Percentiles rank a stretch among this genome's conserved stretches.
These are phyloP conservation scores for Tonatia bakeri DNA, from an alignment of 2,113 vertebrate genomes.

Conservation along the genomic window DNA sequence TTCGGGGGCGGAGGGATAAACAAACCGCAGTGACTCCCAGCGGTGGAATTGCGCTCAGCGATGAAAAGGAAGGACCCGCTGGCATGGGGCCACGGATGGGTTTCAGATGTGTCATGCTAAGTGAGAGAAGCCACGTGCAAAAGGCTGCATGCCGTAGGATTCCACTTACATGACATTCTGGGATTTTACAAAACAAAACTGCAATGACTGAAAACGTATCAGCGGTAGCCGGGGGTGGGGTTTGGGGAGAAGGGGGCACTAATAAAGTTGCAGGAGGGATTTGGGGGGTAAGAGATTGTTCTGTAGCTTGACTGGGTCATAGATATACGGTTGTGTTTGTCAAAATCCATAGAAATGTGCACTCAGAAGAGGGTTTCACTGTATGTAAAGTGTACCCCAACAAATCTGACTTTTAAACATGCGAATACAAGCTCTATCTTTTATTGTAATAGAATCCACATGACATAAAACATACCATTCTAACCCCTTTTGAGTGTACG, in stretches of 20 bases:
- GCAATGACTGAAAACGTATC: not conserved
- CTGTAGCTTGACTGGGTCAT: not conserved
- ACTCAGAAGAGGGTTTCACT: not conserved
- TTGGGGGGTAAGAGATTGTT: not conserved
- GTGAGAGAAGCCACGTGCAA: not conserved
- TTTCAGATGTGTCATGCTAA: no score
- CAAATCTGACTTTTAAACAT: not conserved
- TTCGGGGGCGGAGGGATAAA: not conserved
- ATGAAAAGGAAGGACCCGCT: not conserved
- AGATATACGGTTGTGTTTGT: not conserved
- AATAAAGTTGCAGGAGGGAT: not conserved
- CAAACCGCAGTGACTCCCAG: not conserved
- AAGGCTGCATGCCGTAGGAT: not conserved
- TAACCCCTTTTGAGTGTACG: not conserved
- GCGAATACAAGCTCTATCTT: not conserved
- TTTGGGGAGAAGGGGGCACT: not conserved
- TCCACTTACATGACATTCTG: not conserved
- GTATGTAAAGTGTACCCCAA: not conserved
- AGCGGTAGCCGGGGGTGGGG: not conserved
- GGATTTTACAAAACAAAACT: not conserved
- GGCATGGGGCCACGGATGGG: accelerated
- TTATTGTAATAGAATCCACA: not conserved
- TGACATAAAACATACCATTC: not conserved
- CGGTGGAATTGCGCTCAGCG: not conserved
- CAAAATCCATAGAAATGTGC: not conserved